Base-by-base conservation (phyloP, 2,113 vertebrate genomes). In the Calidris pygmaea region DNA sequence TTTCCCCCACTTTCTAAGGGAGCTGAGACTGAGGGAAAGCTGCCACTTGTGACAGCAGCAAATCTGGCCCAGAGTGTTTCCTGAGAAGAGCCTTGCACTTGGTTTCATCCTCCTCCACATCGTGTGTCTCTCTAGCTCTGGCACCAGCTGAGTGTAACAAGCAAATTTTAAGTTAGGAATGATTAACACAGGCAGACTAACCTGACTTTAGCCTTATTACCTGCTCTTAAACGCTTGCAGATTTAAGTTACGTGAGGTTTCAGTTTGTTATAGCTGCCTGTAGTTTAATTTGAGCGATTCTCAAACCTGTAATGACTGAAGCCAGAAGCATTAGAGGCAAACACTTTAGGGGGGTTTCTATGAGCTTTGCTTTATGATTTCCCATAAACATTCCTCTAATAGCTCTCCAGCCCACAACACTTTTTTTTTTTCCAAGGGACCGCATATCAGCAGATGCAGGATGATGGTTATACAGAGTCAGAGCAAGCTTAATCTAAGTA, bases 21-120 rank as follows among this genome's bases (percentile, higher is more conserved):
- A 92, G 56, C 48, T 83, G 87, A 93, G 63, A 84, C 4, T 82
- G 29, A 93, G 45, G 80, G 79, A 91, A 94, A 83, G 78, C 75
- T 96, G 79, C 63, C 81, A 78, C 56, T 95, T 95, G 53, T 76
- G 85, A 89, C 81, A 93, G 73, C 77, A 96, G 62, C 70, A 95
- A 96, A 85, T 89, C 76, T 96, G 91, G 55, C 84, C 70, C 50
- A 50, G 53, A 89, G 41, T 45, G n/a, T 85, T 90, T 91, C 87
- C 85, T 5, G 2, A 90, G 93, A 93, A 78, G 39, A 89, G 37
- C 32, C 27, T 81, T 75, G 35, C 16, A 3, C 79, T 92, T 56
- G 66, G 63, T 81, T 96, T 53, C 86, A n/a, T 70, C 82, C 78
- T 89, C 76, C 67, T 85, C 50, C 84, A 65, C 73, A 65, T 81